Percentiles rank a stretch among this genome's conserved stretches.
Evolutionary conservation across 2,888 invertebrate genomes (phyloP).

Genomic region (Sinelater perroti): DNA sequence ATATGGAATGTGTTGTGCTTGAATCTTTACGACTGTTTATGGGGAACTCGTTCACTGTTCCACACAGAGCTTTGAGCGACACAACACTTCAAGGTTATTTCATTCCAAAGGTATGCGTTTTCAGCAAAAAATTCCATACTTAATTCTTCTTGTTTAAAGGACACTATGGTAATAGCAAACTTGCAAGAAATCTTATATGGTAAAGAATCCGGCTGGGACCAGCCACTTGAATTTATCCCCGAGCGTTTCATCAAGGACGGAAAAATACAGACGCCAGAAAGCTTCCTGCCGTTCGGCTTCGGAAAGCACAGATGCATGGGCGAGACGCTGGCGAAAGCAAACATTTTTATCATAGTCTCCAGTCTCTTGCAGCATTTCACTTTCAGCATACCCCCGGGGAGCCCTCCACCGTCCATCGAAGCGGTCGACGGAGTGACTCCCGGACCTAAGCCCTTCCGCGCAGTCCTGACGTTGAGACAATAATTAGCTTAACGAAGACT

Average conservation of each 20-base stretch:
- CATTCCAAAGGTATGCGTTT: conserved; percentile 74
- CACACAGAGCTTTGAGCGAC: conserved; percentile 79
- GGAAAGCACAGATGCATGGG: conserved; percentile 86
- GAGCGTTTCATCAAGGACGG: conserved; percentile 76
- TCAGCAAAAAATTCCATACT: background rate
- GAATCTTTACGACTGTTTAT: conserved; percentile 84
- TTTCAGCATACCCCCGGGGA: conserved; percentile 72
- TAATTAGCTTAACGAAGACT: conserved; percentile 14
- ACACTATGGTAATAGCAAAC: conserved; percentile 82
- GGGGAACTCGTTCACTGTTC: conserved; percentile 80
- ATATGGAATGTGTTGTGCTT: conserved; percentile 78
- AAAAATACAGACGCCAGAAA: conserved; percentile 67
- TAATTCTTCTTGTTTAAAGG: conserved; percentile 67
- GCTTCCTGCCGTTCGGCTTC: conserved; percentile 80
- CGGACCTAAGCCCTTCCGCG: conserved; percentile 76
- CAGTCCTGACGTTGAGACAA: conserved; percentile 63
- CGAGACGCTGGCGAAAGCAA: conserved; percentile 79
- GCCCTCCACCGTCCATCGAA: conserved; percentile 69
- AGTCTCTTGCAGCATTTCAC: conserved; percentile 77
- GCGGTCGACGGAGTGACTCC: conserved; percentile 83
- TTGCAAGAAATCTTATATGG: conserved; percentile 78
- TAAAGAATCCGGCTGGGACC: conserved; percentile 69
- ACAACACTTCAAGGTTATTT: conserved; percentile 75
- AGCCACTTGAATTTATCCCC: conserved; percentile 77
- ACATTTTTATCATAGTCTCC: conserved; percentile 79